Conservation (phyloP, 2,888 invertebrate species). For the Cephonodes hylas region DNA sequence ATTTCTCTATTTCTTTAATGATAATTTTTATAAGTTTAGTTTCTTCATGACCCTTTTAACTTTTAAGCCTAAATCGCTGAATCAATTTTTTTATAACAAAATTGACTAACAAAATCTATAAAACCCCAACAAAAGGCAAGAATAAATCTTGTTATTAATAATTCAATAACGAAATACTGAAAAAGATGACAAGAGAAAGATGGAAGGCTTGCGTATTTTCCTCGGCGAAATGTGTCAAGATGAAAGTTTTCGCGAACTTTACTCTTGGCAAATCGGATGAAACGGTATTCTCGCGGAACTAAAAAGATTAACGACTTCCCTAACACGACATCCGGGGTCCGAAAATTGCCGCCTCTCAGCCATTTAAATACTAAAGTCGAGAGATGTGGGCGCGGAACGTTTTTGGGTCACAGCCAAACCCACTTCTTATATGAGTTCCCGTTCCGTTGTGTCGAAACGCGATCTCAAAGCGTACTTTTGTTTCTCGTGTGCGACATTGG, state of each 20-base stretch:
- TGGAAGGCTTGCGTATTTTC: background rate
- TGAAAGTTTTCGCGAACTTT: background rate
- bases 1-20: no score
- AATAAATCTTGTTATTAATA: no score
- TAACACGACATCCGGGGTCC: constrained; percentile 1
- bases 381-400: background rate
- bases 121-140: no score
- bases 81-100: no score
- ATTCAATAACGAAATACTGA: no score
- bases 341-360: background rate
- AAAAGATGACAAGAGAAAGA: no score
- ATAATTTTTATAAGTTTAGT: no score
- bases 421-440: background rate
- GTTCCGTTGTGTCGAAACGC: constrained; percentile 3
- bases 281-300: background rate
- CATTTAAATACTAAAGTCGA: background rate
- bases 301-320: constrained; percentile 7
- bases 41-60: no score
- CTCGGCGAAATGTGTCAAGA: background rate
- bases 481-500: background rate
- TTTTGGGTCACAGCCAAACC: constrained; percentile 10
- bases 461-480: background rate
- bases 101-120: no score
- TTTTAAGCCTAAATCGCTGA: no score
- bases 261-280: background rate